Evolutionary conservation across 2,888 invertebrate species (phyloP).

Genomic region (Ischnus inquisitorius): DNA sequence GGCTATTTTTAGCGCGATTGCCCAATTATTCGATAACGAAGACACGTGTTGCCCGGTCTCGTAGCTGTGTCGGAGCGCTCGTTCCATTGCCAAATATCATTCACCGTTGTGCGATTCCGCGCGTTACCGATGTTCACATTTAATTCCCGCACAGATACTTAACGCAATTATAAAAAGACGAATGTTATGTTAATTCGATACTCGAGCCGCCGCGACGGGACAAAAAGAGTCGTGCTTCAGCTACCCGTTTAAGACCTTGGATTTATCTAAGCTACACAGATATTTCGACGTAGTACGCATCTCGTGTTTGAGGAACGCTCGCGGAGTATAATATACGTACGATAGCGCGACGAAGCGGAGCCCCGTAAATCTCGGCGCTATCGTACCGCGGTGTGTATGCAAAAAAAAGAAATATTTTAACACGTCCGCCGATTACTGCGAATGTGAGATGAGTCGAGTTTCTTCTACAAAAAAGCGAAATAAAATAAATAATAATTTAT

Average conservation of each 20-base stretch:
- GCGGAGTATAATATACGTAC: constrained; percentile 11
- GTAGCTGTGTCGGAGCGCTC: neutral
- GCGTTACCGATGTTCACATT: neutral
- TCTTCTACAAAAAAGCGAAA: neutral
- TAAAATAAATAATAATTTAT: neutral
- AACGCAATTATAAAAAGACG: neutral
- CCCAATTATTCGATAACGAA: constrained; percentile 28
- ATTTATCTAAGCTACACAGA: constrained; percentile 15
- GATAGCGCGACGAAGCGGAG: constrained; percentile 36
- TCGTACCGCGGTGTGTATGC: neutral
- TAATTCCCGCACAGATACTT: neutral
- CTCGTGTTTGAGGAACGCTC: neutral
- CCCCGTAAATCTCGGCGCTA: constrained; percentile 25
- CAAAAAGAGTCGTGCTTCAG: neutral
- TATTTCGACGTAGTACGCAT: constrained; percentile 18
- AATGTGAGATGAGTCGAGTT: neutral
- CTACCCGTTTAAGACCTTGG: constrained; percentile 10
- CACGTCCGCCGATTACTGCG: neutral
- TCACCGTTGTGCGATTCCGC: neutral
- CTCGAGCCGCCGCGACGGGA: neutral
- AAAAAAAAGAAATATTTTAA: neutral
- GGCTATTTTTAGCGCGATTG: neutral
- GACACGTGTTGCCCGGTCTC: neutral
- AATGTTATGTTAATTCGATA: neutral
- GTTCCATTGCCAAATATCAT: constrained; percentile 14